Evolutionary conservation across 1,140 invertebrate species (phyloP), one percentile per base, ranked within the genome.

Genomic region (Spodoptera litura): DNA sequence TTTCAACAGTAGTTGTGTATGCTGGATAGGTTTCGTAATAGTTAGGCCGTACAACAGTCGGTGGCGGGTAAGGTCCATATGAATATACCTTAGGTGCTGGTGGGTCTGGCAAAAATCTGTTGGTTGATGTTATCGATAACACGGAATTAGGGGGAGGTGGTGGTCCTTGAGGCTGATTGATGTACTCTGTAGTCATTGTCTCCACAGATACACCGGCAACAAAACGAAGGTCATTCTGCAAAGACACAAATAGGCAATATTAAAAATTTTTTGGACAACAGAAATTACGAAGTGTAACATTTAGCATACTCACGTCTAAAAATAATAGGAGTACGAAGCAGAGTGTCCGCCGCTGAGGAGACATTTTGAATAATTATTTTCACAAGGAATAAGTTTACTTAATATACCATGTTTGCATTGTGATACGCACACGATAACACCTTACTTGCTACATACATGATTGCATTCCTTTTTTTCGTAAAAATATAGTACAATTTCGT

Each of bases 281-380:
- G 2, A 52, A 13, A 5, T 44, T 13, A 25, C 2, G 56, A 13
- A 20, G 11, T 51, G n/a, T 6, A 25, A 72, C 13, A 20, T 66
- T 75, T 52, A 73, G 52, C 25, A 8, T 31, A 88, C 84, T 88
- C 85, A 89, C 89, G n/a, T 79, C 75, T 44, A 82, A 64, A 35
- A 83, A 80, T 78, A 83, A 79, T 58, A 85, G 53, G 53, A 85
- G 44, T 35, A 85, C 31, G 27, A 59, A 58, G 64, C 82, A 58
- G 51, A 79, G 61, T 82, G 83, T 84, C 87, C 84, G 86, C 56
- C 79, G 80, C 58, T 68, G 53, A 71, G 74, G 81, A 85, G 79
- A 79, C 90, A 91, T 91, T 73, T 84, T 78, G 78, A 86, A 86
- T 83, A 85, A 64, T 81, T 44, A 64, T 81, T 59, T 78, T 76